phyloP scores from a whole-genome alignment of 2,797 vertebrate genomes.

The Carcharodon carcharias region DNA sequence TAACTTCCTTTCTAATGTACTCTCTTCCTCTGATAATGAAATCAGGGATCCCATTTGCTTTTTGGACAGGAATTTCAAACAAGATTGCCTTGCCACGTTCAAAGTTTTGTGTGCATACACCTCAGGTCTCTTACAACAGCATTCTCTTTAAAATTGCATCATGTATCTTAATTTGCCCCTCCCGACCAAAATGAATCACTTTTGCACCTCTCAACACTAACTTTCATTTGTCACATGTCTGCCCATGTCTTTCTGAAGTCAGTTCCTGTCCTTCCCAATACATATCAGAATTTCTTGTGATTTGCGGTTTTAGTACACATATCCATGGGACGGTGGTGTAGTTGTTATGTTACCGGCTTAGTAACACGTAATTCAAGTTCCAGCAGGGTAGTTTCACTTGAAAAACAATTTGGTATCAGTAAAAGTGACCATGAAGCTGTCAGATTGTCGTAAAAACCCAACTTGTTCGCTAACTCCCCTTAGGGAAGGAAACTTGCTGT shows the following conservation, averaged over 20 bases:
- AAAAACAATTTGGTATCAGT: not conserved
- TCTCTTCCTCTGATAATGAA: too few relatives aligned
- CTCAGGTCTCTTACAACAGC: too few relatives aligned
- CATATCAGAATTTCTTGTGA: not conserved
- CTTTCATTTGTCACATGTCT: not conserved
- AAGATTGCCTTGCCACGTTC: too few relatives aligned
- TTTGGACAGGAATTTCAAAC: too few relatives aligned
- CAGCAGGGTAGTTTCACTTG: not conserved
- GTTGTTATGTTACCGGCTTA: not conserved
- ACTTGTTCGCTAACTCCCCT: not conserved
- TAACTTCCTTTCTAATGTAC: too few relatives aligned
- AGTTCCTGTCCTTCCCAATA: not conserved
- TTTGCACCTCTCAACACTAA: not conserved
- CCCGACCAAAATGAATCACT: not conserved
- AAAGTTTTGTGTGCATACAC: too few relatives aligned
- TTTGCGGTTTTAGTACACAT: not conserved
- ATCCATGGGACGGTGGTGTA: not conserved
- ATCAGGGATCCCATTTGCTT: too few relatives aligned
- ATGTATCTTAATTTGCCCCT: not conserved
- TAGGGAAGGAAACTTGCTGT: not conserved
- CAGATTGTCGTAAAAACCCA: not conserved
- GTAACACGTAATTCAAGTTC: not conserved
- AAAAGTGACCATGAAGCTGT: not conserved
- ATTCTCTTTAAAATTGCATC: not conserved
- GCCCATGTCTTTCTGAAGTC: not conserved